These are phyloP conservation scores for Panthera tigris DNA, from an alignment of 2,113 vertebrate species.

Conservation along the genomic window DNA sequence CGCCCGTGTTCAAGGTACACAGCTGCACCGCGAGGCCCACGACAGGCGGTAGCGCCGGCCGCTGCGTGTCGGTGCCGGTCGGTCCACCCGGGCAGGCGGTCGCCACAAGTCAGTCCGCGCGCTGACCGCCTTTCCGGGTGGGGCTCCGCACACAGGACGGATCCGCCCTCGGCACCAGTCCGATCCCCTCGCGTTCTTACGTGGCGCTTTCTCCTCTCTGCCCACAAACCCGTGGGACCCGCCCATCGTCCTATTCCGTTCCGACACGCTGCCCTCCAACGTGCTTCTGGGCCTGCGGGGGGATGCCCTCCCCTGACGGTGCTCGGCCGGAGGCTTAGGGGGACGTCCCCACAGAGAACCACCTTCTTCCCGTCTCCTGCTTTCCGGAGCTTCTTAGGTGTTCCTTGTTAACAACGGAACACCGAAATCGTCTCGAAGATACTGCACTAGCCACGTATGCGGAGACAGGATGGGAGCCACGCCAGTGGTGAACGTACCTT, in stretches of 20 bases:
- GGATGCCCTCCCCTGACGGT: not conserved
- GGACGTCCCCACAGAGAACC: not conserved
- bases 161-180: not conserved
- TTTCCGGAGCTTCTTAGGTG: not conserved
- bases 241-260: fast-evolving
- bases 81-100: not conserved
- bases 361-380: not conserved
- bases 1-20: too few relatives aligned
- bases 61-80: too few relatives aligned
- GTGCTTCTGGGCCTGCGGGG: too few relatives aligned
- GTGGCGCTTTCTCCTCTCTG: not conserved
- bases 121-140: not conserved
- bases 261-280: not conserved
- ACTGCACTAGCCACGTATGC: too few relatives aligned
- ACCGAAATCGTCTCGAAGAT: too few relatives aligned
- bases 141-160: not conserved
- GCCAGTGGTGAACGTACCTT: too few relatives aligned
- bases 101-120: fast-evolving
- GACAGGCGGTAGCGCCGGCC: too few relatives aligned
- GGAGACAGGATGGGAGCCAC: too few relatives aligned
- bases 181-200: not conserved
- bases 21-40: too few relatives aligned
- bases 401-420: not conserved
- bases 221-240: not conserved
- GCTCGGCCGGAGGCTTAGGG: too few relatives aligned